These are phyloP conservation scores for Apostichopus japonicus DNA, from an alignment of 35 echinoderm and acorn worm species.

Conservation along the genomic window DNA sequence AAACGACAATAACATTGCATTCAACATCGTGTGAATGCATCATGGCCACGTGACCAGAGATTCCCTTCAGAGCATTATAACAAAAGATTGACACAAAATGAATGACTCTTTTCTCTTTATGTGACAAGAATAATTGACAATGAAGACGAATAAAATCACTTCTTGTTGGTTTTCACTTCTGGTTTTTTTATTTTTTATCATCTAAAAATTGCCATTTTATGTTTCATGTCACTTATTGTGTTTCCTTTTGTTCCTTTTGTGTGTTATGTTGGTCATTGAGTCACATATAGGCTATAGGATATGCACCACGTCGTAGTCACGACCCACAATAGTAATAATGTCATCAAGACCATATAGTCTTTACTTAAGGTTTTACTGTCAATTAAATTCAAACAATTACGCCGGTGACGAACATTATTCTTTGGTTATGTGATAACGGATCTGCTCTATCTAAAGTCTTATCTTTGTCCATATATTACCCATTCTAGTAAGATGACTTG, in stretches of 20 bases:
- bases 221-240: not conserved
- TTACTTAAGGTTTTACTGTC: not conserved
- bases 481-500: not conserved
- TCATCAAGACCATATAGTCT: not conserved
- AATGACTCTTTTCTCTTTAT: too few species aligned
- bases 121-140: too few species aligned
- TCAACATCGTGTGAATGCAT: too few species aligned
- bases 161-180: too few species aligned
- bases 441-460: not conserved
- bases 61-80: too few species aligned
- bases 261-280: not conserved
- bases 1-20: too few species aligned
- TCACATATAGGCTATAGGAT: not conserved
- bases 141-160: too few species aligned
- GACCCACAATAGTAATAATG: not conserved
- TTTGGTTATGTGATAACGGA: not conserved
- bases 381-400: not conserved
- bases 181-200: too few species aligned
- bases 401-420: not conserved
- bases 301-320: not conserved
- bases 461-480: not conserved
- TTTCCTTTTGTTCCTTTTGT: not conserved
- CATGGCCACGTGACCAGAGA: too few species aligned
- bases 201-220: too few species aligned
- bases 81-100: too few species aligned